A percentile compares a stretch with the other conserved stretches of the same genome.
Evolutionary conservation across 2,797 vertebrate genomes (phyloP).

Genomic region (Mormyrops attenuatus): DNA sequence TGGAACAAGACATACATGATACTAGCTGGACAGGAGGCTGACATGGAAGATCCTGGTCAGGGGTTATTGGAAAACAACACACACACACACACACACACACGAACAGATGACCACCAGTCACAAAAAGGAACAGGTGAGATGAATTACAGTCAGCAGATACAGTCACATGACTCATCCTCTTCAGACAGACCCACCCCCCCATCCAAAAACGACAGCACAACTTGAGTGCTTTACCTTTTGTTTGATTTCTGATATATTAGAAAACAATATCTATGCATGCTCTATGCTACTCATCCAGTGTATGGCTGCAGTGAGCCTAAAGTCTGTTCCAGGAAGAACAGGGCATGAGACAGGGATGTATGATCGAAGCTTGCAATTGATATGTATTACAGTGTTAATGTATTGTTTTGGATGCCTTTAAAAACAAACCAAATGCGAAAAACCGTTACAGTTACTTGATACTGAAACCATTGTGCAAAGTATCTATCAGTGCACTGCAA

Average conservation of each 20-base stretch:
- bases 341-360: not conserved
- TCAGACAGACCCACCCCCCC: not conserved
- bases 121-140: not conserved
- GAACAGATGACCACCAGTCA: not conserved
- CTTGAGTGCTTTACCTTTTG: not conserved
- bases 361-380: not conserved
- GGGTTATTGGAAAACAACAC: not conserved
- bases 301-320: not conserved
- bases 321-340: not conserved
- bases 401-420: not conserved
- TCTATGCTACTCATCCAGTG: not conserved
- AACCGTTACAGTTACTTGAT: conserved; percentile 85
- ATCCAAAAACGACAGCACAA: not conserved
- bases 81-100: not conserved
- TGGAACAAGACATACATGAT: not conserved
- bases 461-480: not conserved
- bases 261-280: not conserved
- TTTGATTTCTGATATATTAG: not conserved
- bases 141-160: not conserved
- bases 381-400: not conserved
- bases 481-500: not conserved
- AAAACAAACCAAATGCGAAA: not conserved
- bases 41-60: not conserved
- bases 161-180: not conserved
- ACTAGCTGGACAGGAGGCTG: not conserved